These are phyloP conservation scores for Synanthedon tipuliformis DNA, from an alignment of 2,888 invertebrate genomes.

Conservation along the genomic window DNA sequence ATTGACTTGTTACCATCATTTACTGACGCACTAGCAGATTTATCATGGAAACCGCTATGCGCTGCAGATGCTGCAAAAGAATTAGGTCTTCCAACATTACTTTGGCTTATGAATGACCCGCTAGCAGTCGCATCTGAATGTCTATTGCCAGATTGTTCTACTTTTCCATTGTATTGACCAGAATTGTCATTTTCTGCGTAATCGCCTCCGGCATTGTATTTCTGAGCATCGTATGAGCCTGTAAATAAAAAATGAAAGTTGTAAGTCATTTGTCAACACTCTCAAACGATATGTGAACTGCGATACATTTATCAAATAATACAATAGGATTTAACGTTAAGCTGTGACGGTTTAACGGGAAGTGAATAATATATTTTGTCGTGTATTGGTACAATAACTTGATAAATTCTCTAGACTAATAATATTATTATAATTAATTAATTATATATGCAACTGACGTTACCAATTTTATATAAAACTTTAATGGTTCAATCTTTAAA, in stretches of 20 bases:
- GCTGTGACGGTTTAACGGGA: constrained; percentile 3
- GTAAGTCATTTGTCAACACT: constrained; percentile 48
- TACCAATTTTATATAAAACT: too few relatives aligned
- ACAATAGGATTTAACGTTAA: constrained; percentile 28
- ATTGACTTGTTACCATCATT: constrained; percentile 8
- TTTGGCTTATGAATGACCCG: constrained; percentile 35
- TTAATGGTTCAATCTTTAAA: too few relatives aligned
- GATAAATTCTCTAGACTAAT: too few relatives aligned
- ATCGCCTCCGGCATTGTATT: constrained; percentile 51
- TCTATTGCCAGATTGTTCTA: constrained; percentile 29
- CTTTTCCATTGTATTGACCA: constrained; percentile 30
- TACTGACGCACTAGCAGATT: constrained; percentile 7
- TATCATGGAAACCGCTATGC: constrained; percentile 13
- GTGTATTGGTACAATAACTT: too few relatives aligned
- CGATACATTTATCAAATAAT: constrained; percentile 42
- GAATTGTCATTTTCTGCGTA: constrained; percentile 33
- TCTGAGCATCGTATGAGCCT: constrained; percentile 59
- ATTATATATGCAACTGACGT: too few relatives aligned
- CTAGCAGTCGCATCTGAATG: constrained; percentile 26
- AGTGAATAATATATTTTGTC: too few relatives aligned
- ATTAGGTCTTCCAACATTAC: constrained; percentile 17
- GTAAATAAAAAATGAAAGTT: constrained; percentile 65
- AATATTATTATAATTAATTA: too few relatives aligned
- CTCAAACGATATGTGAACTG: constrained; percentile 30
- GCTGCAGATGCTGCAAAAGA: constrained; percentile 3